phyloP scores from a whole-genome alignment of 2,888 invertebrate species.

The Cerastis rubricosa region DNA sequence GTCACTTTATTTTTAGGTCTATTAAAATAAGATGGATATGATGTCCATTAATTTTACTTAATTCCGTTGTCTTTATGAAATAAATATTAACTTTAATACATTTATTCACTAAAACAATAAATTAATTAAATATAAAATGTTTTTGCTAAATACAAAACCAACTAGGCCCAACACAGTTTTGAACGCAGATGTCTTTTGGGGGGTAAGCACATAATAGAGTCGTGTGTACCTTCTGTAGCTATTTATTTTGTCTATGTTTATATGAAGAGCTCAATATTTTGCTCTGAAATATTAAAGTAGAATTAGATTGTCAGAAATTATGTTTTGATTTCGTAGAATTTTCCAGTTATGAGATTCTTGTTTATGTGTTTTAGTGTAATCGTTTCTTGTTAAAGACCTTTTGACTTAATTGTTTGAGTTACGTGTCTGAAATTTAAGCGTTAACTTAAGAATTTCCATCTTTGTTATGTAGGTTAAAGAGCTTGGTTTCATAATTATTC shows the following conservation, averaged over 20 bases:
- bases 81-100: too few species aligned
- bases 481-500: neutral
- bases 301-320: constrained; percentile 27
- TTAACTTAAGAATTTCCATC: neutral
- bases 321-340: constrained; percentile 33
- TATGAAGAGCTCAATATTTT: constrained; percentile 45
- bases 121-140: too few species aligned
- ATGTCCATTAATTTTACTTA: too few species aligned
- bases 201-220: too few species aligned
- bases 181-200: too few species aligned
- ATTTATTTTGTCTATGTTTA: constrained; percentile 22
- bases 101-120: too few species aligned
- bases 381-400: neutral
- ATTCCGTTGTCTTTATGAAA: too few species aligned
- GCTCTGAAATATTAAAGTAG: constrained; percentile 32
- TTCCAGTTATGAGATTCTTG: neutral
- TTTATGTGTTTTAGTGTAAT: constrained; percentile 21
- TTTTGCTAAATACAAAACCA: too few species aligned
- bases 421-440: neutral
- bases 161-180: too few species aligned
- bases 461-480: neutral
- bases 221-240: neutral
- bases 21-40: too few species aligned
- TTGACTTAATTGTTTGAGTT: neutral
- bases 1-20: too few species aligned